These are phyloP conservation scores for Oscheius sp. DNA, from an alignment of 2,888 invertebrate genomes.

Conservation along the genomic window DNA sequence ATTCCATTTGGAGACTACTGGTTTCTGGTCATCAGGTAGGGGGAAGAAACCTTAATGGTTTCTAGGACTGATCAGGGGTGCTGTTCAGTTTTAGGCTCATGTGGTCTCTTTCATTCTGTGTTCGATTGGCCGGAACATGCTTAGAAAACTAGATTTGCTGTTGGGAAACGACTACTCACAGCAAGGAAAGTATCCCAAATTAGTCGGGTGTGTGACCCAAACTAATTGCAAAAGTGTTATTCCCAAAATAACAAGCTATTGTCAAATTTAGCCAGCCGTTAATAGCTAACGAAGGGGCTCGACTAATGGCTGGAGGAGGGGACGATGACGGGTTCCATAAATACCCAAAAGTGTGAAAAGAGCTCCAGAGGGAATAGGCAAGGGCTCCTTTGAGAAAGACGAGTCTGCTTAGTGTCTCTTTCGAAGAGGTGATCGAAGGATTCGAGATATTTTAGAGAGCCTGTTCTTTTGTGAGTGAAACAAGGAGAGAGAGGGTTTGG, in stretches of 20 bases:
- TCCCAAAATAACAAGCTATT: background rate
- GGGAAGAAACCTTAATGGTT: too few species aligned
- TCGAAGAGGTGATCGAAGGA: background rate
- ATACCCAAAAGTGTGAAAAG: background rate
- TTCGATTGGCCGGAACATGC: too few species aligned
- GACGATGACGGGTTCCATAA: conserved; percentile 17
- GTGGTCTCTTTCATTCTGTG: too few species aligned
- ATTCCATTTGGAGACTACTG: too few species aligned
- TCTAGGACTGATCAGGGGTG: too few species aligned
- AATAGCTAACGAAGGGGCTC: too few species aligned
- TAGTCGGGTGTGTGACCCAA: background rate
- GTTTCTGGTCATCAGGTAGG: too few species aligned
- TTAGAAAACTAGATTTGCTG: too few species aligned
- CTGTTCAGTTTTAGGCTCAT: too few species aligned
- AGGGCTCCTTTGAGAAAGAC: conserved; percentile 4
- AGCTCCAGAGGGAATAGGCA: conserved; percentile 18
- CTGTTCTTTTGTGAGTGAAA: background rate
- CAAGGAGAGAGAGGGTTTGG: conserved; percentile 1
- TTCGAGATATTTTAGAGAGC: background rate
- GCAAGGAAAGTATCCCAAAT: background rate
- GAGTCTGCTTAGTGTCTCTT: background rate
- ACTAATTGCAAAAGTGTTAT: background rate
- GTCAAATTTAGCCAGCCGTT: too few species aligned
- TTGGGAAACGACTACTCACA: too few species aligned
- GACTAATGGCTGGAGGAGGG: conserved; percentile 8